Conservation (phyloP, 2,113 vertebrate genomes). For the Beaufortia kweichowensis region DNA sequence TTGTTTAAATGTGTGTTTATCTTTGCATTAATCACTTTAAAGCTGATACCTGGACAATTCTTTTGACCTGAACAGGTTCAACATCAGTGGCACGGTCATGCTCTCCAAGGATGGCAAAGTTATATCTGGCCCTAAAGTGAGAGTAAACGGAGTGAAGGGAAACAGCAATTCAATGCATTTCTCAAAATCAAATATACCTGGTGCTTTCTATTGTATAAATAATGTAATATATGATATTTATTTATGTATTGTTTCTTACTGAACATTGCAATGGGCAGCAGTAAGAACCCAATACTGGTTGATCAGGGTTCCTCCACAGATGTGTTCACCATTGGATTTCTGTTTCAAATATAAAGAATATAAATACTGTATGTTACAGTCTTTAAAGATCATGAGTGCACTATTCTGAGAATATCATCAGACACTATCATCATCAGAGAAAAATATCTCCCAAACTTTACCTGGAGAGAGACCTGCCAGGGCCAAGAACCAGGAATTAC, state of each 20-base stretch:
- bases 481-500: conserved; percentile 69
- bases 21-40: too few relatives aligned
- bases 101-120: conserved; percentile 73
- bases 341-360: conserved; percentile 51
- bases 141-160: neutral
- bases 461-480: conserved; percentile 86
- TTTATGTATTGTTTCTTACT: neutral
- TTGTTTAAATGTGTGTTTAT: too few relatives aligned
- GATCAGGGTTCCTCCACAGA: conserved; percentile 75
- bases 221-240: too few relatives aligned
- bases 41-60: conserved; percentile 67
- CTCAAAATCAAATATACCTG: too few relatives aligned
- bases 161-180: too few relatives aligned
- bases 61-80: conserved; percentile 63
- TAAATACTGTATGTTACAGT: neutral
- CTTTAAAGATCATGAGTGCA: neutral
- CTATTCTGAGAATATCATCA: neutral
- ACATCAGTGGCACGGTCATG: conserved; percentile 65
- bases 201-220: too few relatives aligned
- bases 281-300: conserved; percentile 72
- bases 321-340: conserved; percentile 68
- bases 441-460: conserved; percentile 48
- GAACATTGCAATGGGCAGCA: conserved; percentile 69
- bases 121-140: conserved; percentile 16
- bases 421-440: neutral